phyloP scores from a whole-genome alignment of 2,113 vertebrate species.

The Prochilodus magdalenae region DNA sequence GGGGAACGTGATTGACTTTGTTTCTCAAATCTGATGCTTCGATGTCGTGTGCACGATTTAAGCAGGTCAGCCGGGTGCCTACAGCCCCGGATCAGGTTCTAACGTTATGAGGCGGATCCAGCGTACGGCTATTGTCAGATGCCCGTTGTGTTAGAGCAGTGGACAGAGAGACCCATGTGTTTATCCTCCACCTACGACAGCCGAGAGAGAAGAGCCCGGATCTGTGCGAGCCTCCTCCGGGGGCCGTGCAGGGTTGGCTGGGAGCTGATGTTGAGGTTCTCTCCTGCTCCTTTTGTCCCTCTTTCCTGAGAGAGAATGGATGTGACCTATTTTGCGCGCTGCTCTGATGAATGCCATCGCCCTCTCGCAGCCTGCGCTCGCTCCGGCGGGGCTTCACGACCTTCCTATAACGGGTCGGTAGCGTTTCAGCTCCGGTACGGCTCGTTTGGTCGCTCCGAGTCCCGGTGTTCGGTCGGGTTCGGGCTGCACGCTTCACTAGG shows the following conservation, averaged over 20 bases:
- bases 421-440: background rate
- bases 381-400: background rate
- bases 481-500: background rate
- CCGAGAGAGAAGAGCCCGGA: background rate
- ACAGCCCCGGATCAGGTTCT: background rate
- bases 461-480: background rate
- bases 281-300: background rate
- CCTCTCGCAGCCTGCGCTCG: conserved; percentile 7
- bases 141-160: background rate
- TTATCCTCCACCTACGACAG: background rate
- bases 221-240: background rate
- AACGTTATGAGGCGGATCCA: too few species aligned
- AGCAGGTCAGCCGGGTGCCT: background rate
- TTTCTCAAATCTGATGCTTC: background rate
- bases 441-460: background rate
- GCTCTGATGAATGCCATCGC: conserved; percentile 28
- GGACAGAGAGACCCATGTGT: background rate
- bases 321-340: conserved; percentile 40
- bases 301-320: background rate
- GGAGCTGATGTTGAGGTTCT: background rate
- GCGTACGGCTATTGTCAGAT: background rate
- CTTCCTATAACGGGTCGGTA: background rate
- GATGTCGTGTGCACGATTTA: background rate
- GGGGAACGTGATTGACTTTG: background rate
- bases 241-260: background rate